phyloP scores from a whole-genome alignment of 2,888 invertebrate genomes.

The Tuta absoluta region DNA sequence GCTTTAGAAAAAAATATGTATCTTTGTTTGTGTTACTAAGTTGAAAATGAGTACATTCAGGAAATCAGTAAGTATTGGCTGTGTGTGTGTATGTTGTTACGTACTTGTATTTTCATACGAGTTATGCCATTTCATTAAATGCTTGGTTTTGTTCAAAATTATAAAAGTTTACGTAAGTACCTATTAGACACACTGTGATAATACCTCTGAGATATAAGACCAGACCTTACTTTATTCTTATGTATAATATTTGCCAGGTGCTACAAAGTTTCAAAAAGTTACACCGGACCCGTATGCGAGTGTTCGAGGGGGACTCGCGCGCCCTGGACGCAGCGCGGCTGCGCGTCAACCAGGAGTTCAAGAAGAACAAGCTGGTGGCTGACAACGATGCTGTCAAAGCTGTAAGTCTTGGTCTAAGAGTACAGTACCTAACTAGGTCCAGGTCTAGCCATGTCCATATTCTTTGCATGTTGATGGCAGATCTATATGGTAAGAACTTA shows the following conservation, averaged over 20 bases:
- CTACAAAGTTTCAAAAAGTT: slow-evolving; percentile 86
- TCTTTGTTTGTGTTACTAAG: neutral
- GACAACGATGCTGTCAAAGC: slow-evolving; percentile 83
- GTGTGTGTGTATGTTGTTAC: neutral
- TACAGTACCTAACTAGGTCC: too few species aligned
- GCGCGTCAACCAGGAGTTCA: slow-evolving; percentile 89
- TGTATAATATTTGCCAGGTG: slow-evolving; percentile 74
- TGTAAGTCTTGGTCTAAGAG: slow-evolving; percentile 79
- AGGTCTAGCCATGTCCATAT: too few species aligned
- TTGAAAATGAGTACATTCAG: slow-evolving; percentile 40
- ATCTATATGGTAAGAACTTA: too few species aligned
- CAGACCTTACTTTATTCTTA: neutral
- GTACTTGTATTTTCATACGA: neutral
- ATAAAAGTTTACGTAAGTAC: too few species aligned
- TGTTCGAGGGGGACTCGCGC: slow-evolving; percentile 84
- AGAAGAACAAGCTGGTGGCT: slow-evolving; percentile 83
- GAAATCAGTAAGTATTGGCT: slow-evolving; percentile 40
- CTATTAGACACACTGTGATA: too few species aligned
- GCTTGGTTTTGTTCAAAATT: too few species aligned
- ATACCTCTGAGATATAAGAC: too few species aligned
- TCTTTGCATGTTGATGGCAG: too few species aligned
- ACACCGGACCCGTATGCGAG: slow-evolving; percentile 84
- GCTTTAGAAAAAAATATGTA: too few species aligned
- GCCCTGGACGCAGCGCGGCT: slow-evolving; percentile 83
- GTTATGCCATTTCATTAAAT: neutral